Evolutionary conservation across 2,888 invertebrate genomes (phyloP), one percentile per base, ranked within the genome.

Genomic region (Caenorhabditis sp.): DNA sequence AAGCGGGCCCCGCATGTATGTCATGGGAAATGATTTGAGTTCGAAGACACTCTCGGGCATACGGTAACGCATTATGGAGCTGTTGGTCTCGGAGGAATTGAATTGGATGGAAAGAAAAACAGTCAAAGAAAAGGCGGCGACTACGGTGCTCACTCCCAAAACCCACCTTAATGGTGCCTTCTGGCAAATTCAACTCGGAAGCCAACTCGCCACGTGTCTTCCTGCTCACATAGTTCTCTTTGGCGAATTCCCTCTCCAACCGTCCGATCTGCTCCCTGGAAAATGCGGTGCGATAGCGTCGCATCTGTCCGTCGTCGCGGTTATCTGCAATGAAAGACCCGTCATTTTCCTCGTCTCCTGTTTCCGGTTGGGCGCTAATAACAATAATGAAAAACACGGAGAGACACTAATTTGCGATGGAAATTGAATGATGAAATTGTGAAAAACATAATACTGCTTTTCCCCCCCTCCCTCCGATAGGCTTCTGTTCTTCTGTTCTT

Each of bases 151-250:
- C 13, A 35, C 24, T n/a, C 20, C 30, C 20, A 8, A 5, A 41
- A 45, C 65, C 27, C 7, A 97, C 97, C 93, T 99, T 99, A 83
- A 99, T 99, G 2, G 98, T 99, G 27, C 95, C 95, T 90, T 99
- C 99, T 0, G 98, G 96, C 9, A 99, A 92, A 81, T 94, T 94
- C 15, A 99, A 91, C 87, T 95, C 94, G 0, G 95, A 93, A 0
- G 99, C 98, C 39, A 99, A 91, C 90, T 99, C 98, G 89, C 96
- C 96, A 79, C 99, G 91, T 71, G 95, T 92, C 0, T 98, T 98
- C 62, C 98, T 91, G 0, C 96, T 96, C 0, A 99, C 97, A 90
- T 99, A 99, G 90, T 96, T 98, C 90, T 99, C 99, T 86, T 95
- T 94, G 90, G 93, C 93, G 89, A 98, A 99, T 90, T 99, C 99